Evolutionary conservation across 92 coral and sea anemone genomes (phyloP), one percentile per base, ranked within the genome.

Genomic region (Umimayanthus kanabou): DNA sequence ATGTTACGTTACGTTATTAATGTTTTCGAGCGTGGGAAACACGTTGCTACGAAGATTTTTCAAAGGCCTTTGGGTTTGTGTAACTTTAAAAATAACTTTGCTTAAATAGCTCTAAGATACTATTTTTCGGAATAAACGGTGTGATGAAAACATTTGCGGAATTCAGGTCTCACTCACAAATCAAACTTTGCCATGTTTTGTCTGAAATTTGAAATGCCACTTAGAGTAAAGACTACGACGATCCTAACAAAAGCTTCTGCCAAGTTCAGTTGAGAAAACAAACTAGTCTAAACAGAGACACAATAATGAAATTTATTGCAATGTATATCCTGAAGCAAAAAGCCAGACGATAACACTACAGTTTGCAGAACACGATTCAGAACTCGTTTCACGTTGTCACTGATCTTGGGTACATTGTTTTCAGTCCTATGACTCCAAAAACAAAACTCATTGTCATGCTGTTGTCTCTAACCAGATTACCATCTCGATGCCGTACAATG

Each of bases 101-200:
- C 82, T 77, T 47, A 25, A 43, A n/a, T 6, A 2, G 58, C 55
- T 20, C 16, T 5, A 30, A 50, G 16, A 23, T 49, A 9, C 39
- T 70, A 18, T 42, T 47, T 80, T 55, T 18, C 49, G 37, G 6
- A 7, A 15, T 57, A 25, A 81, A 43, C 87, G 45, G 30, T 83
- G 65, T 42, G 40, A 83, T 13, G 33, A 15, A 83, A 83, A 69
- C 66, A 83, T 83, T 67, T 33, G 66, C 20, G 87, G 87, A 83
- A 83, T 83, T 83, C 26, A 64, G 39, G 10, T 45, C 42, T 47
- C 28, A 30, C 77, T 5, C 58, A 49, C 77, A 83, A 45, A 70
- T 49, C 78, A 83, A 83, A 69, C 77, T 83, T 83, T 70, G 87
- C 22, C 66, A 28, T 67, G 76, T 73, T 69, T 83, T 83, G 87